Conservation (phyloP, 2,888 invertebrate genomes). For the Cordilura impudica region DNA sequence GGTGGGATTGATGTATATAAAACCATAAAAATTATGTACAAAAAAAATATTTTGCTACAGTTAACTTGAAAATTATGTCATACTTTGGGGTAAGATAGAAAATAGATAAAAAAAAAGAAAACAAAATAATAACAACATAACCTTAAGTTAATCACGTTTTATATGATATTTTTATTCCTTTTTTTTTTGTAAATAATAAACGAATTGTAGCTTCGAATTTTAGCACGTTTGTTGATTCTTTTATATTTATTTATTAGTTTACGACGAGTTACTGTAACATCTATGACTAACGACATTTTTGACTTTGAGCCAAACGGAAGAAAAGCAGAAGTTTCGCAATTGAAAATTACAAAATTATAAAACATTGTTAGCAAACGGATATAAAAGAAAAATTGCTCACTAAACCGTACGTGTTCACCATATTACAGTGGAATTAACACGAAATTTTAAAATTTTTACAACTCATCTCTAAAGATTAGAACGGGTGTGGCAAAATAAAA, state of each 20-base stretch:
- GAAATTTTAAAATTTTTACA: neutral
- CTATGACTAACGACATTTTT: slow-evolving; percentile 32
- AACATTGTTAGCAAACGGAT: slow-evolving; percentile 14
- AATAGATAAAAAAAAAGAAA: neutral
- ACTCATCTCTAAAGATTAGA: neutral
- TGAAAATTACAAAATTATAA: slow-evolving; percentile 25
- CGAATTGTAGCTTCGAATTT: slow-evolving; percentile 33
- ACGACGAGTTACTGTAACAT: slow-evolving; percentile 41
- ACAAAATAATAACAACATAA: neutral
- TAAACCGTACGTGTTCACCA: slow-evolving; percentile 32
- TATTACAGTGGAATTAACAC: slow-evolving; percentile 39
- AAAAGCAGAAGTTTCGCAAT: neutral
- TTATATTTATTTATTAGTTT: slow-evolving; percentile 44
- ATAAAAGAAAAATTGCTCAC: slow-evolving; percentile 24
- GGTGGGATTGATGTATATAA: too few relatives aligned
- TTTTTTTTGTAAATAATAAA: slow-evolving; percentile 26
- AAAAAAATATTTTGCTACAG: too few relatives aligned
- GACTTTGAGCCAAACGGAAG: neutral
- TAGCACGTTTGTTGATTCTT: slow-evolving; percentile 39
- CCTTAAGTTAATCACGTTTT: slow-evolving; percentile 48
- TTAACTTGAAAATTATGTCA: slow-evolving; percentile 19
- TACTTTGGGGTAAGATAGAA: neutral
- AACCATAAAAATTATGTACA: too few relatives aligned
- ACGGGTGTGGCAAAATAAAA: neutral
- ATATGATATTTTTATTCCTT: slow-evolving; percentile 23